Base-by-base conservation (phyloP, 2,888 invertebrate genomes). In the Noctua fimbriata region DNA sequence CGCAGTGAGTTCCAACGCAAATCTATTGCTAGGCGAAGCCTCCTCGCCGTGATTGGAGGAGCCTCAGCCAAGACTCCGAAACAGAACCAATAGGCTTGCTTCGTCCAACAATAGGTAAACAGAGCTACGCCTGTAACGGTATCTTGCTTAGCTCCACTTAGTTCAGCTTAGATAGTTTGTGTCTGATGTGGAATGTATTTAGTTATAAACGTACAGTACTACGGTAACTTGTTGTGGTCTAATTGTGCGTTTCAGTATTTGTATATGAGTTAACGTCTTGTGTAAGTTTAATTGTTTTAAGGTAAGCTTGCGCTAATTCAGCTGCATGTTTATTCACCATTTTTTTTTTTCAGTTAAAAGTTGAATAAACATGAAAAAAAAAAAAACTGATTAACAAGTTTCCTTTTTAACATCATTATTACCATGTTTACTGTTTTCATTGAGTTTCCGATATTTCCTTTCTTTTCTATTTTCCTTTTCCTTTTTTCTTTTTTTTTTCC, bases 21-120 rank as follows among this genome's bases (percentile, higher is more conserved):
- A 92, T 93, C 92, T 92, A 92, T 91, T 89, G 84, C 93, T 93
- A 93, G 92, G 90, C 92, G 90, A 90, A 93, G 85, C 93, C 92
- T 93, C 91, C 88, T 79, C 32, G 90, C 92, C 84, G 92, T 94
- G 95, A 96, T 96, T 96, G 96, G 96, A 93, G 92, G 92, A 93
- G 76, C 88, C 87, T 73, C 78, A 82, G 87, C 84, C 76, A 88
- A 90, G 88, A 87, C 88, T 86, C 76, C 78, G 81, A 85, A 83
- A 83, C 83, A 69, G 89, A 82, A 75, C 95, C 95, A 95, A 95
- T 95, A 65, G 87, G 90, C 87, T 83, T 74, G 82, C 79, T 67
- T 84, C 84, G 87, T 88, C 69, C 88, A 93, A 96, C 95, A 96
- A 96, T 96, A 94, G 95, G 92, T 90, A 84, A 86, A 88, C 89